phyloP scores from a whole-genome alignment of 1,140 invertebrate species.

The Listronotus oregonensis region DNA sequence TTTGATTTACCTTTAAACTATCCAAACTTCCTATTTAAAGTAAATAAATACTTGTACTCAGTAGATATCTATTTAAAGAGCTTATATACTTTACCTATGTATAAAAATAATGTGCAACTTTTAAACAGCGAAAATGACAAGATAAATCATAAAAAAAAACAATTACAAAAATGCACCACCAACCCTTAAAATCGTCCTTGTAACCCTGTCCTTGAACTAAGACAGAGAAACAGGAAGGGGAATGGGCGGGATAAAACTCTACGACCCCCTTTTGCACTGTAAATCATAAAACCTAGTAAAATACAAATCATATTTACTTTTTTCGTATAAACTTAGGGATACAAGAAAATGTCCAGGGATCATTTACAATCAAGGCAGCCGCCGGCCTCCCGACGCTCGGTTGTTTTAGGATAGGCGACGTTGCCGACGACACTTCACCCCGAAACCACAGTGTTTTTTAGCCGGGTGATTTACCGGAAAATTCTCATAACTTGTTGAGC shows the following conservation, averaged over 20 bases:
- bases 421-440: conserved; percentile 21
- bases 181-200: conserved; percentile 8
- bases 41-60: no score
- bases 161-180: neutral
- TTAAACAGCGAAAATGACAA: no score
- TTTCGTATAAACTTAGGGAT: neutral
- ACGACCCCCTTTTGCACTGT: neutral
- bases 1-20: no score
- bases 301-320: conserved; percentile 5
- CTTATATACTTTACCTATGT: no score
- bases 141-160: neutral
- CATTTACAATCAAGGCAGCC: conserved; percentile 20
- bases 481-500: conserved; percentile 5
- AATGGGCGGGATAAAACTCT: neutral
- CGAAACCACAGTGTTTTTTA: neutral
- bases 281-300: neutral
- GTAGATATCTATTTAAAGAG: no score
- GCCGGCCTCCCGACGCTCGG: conserved; percentile 13
- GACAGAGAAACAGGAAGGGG: conserved; percentile 5
- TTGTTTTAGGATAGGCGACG: conserved; percentile 16
- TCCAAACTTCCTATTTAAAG: no score
- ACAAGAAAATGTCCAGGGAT: conserved; percentile 9
- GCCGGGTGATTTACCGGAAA: neutral
- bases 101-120: no score
- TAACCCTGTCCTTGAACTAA: conserved; percentile 13